Conservation (phyloP, 2,888 invertebrate species). For the Caenorhabditis sulstoni region DNA sequence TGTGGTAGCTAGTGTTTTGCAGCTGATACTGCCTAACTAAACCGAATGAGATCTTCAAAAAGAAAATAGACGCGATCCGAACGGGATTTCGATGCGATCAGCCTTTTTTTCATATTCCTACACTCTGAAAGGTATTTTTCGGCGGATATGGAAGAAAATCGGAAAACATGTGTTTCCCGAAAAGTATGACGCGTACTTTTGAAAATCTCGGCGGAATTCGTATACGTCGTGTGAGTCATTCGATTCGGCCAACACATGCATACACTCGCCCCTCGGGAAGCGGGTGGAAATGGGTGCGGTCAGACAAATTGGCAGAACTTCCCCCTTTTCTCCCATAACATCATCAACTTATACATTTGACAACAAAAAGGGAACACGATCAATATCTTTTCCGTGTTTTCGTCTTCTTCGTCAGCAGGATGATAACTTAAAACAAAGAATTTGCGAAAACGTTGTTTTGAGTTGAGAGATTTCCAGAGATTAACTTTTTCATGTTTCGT, state of each 20-base stretch:
- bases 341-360: neutral
- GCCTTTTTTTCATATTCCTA: no score
- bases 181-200: neutral
- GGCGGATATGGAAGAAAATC: neutral
- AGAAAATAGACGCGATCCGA: neutral
- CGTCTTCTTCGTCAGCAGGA: no score
- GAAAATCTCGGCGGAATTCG: conserved; percentile 4
- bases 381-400: no score
- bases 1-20: no score
- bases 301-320: conserved; percentile 11
- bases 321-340: neutral
- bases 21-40: no score
- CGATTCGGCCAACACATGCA: conserved; percentile 29
- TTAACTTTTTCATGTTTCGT: no score
- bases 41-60: neutral
- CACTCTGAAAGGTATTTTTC: no score
- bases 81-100: no score
- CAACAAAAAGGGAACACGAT: no score
- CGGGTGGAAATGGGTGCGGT: conserved; percentile 17
- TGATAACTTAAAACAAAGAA: no score
- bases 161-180: neutral
- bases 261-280: conserved; percentile 11
- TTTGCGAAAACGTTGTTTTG: no score
- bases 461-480: no score
- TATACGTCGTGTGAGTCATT: conserved; percentile 23